Evolutionary conservation across 2,797 vertebrate genomes (phyloP).

Genomic region (Peromyscus nudipes): DNA sequence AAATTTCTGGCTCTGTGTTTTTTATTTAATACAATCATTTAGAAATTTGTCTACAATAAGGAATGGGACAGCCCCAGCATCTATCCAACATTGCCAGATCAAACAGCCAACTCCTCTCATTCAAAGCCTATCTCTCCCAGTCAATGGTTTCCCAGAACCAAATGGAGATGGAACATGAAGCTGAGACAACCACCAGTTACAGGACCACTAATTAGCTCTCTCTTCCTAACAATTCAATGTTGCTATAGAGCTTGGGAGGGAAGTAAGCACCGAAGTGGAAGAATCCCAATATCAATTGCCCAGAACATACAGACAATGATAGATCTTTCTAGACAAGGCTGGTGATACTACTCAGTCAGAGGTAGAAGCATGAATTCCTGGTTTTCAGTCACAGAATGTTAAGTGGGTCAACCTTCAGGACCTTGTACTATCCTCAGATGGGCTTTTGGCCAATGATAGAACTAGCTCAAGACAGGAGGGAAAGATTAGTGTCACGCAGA

Average conservation of each 20-base stretch:
- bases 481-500: neutral
- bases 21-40: too few species aligned
- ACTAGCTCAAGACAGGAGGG: neutral
- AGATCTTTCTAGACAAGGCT: neutral
- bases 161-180: neutral
- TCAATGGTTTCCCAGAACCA: neutral
- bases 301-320: fast-evolving
- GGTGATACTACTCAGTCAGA: neutral
- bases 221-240: neutral
- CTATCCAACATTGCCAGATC: neutral
- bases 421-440: neutral
- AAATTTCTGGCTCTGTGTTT: too few species aligned
- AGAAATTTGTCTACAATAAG: neutral
- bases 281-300: neutral
- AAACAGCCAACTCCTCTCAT: neutral
- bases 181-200: neutral
- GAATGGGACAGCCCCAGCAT: neutral
- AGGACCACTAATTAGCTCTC: neutral
- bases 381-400: neutral
- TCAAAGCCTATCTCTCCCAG: neutral
- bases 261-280: neutral
- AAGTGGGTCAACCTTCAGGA: fast-evolving
- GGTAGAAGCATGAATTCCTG: fast-evolving
- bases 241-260: neutral
- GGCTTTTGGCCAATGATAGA: neutral